phyloP scores from a whole-genome alignment of 2,797 vertebrate genomes.

The Phalloptychus januarius region DNA sequence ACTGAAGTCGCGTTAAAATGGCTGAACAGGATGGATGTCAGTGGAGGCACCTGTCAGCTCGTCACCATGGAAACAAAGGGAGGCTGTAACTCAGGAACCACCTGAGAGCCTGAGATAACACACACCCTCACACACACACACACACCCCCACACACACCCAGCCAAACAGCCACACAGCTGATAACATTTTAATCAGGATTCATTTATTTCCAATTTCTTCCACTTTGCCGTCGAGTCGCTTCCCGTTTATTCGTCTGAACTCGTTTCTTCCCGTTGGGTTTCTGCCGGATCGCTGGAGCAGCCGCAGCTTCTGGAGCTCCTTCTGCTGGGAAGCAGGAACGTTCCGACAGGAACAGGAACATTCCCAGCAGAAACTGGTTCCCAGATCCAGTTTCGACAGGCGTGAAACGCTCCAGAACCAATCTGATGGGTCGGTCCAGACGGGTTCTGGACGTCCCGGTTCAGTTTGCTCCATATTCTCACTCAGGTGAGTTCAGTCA shows the following conservation, averaged over 20 bases:
- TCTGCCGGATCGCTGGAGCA: neutral
- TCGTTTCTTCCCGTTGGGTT: neutral
- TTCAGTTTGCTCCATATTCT: too few relatives aligned
- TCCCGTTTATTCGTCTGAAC: neutral
- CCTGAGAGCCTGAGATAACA: constrained; percentile 22
- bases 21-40: too few relatives aligned
- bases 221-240: neutral
- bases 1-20: too few relatives aligned
- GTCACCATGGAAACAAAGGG: constrained; percentile 29
- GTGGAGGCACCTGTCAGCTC: neutral
- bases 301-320: neutral
- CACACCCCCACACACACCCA: neutral
- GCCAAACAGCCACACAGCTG: constrained; percentile 9
- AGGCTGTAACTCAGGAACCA: constrained; percentile 12
- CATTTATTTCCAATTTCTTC: constrained; percentile 26
- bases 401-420: neutral
- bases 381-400: neutral
- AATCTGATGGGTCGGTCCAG: neutral
- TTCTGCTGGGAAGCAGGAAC: neutral
- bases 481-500: too few relatives aligned
- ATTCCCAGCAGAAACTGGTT: neutral
- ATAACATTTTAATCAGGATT: constrained; percentile 39
- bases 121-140: constrained; percentile 22
- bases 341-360: neutral
- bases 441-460: too few relatives aligned